Evolutionary conservation across 2,113 vertebrate genomes (phyloP), one percentile per base, ranked within the genome.

Genomic region (Ammodytes dubius): DNA sequence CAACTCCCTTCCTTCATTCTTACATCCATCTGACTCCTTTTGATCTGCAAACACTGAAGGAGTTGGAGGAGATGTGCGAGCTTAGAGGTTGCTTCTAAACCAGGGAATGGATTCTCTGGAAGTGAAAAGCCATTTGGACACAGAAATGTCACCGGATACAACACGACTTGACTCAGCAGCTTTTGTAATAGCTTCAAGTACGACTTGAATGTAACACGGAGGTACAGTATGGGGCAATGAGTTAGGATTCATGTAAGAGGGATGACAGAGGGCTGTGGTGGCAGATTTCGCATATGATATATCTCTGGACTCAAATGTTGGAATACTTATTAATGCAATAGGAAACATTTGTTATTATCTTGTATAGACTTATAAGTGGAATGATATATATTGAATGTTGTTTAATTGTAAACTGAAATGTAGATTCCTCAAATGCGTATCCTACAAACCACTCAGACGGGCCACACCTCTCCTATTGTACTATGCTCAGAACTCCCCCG

Each of bases 171-270:
- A 74, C 58, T 60, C 59, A 79, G 64, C 65, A 66, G 9, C 75
- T 80, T 87, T 61, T 63, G 58, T 78, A 57, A 57, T 56, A 56
- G 79, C 73, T 73, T 77, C 70, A 88, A 77, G 59, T 74, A 78
- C 87, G 83, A 59, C 69, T 82, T 89, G 56, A 87, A 90, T 73
- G 77, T 80, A 73, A 90, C 77, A 91, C 71, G 72, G 70, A 84
- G 89, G 74, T 85, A 93, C 85, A 88, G 79, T 87, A 89, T 93
- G 92, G 85, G 87, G 70, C 82, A 87, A 92, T 93, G 90, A 85
- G 85, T 90, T 84, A 87, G 92, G 93, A 94, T 87, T 88, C 80
- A 85, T 27, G 69, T 85, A 79, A 86, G 70, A 89, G 90, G 91
- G 82, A 92, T 91, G 90, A 89, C 86, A 89, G 72, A 89, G 88